Evolutionary conservation across 1,140 invertebrate species (phyloP).

Genomic region (Ceratina australensis): DNA sequence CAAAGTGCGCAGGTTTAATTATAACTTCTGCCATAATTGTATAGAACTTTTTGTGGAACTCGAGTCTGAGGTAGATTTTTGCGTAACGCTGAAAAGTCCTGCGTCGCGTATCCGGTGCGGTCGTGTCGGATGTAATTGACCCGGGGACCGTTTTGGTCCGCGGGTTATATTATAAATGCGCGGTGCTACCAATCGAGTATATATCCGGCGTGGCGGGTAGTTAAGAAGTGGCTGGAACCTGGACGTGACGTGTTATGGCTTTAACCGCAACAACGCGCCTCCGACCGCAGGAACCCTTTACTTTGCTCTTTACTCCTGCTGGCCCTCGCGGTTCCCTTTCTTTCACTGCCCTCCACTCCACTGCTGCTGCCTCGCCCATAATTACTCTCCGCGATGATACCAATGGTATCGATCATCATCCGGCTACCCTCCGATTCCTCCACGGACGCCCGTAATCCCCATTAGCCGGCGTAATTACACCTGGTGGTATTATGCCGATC

Average conservation of each 20-base stretch:
- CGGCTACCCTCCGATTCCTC: conserved; percentile 58
- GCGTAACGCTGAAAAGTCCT: conserved; percentile 12
- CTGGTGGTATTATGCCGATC: conserved; percentile 38
- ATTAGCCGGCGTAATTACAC: conserved; percentile 59
- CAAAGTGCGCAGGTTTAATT: too few relatives aligned
- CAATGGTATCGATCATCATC: conserved; percentile 67
- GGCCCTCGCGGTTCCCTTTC: conserved; percentile 7
- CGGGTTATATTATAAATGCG: conserved; percentile 64
- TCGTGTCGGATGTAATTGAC: conserved; percentile 65
- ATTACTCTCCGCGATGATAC: conserved; percentile 70
- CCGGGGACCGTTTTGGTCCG: conserved; percentile 34
- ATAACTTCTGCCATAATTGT: too few relatives aligned
- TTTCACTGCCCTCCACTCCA: neutral
- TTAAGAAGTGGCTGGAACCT: conserved; percentile 73
- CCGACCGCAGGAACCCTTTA: conserved; percentile 75
- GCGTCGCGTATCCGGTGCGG: conserved; percentile 55
- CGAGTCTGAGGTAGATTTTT: neutral
- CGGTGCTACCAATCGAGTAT: conserved; percentile 54
- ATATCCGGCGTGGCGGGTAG: conserved; percentile 59
- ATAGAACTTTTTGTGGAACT: neutral
- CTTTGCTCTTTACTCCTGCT: conserved; percentile 66
- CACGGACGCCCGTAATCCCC: conserved; percentile 50
- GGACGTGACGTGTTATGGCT: conserved; percentile 74
- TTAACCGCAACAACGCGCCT: conserved; percentile 77
- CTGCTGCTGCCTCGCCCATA: conserved; percentile 54